Evolutionary conservation across 2,888 invertebrate genomes (phyloP).

Genomic region (Sphecodes monilicornis): DNA sequence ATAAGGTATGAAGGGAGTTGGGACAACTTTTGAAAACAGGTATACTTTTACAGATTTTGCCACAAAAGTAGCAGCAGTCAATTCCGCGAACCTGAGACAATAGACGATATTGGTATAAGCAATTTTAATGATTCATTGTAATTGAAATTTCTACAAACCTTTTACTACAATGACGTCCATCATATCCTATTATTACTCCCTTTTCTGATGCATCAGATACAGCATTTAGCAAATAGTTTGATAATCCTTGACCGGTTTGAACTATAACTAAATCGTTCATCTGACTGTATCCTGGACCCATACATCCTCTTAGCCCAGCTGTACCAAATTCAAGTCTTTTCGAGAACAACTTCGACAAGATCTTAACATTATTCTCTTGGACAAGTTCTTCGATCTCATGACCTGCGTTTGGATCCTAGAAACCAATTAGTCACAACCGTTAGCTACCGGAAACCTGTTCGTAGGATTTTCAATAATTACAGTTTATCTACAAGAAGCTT

Average conservation of each 20-base stretch:
- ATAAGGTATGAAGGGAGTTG: slow-evolving; percentile 98
- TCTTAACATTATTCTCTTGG: slow-evolving; percentile 86
- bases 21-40: slow-evolving; percentile 91
- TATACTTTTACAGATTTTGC: slow-evolving; percentile 91
- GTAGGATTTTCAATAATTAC: background rate
- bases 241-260: slow-evolving; percentile 96
- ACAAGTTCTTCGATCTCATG: slow-evolving; percentile 88
- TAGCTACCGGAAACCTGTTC: background rate
- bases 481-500: background rate
- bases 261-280: slow-evolving; percentile 99
- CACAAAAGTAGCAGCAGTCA: slow-evolving; percentile 94
- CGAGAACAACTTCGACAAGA: slow-evolving; percentile 88
- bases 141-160: slow-evolving; percentile 86
- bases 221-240: slow-evolving; percentile 89
- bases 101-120: background rate
- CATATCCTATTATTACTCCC: slow-evolving; percentile 96
- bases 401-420: slow-evolving; percentile 88
- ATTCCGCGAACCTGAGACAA: slow-evolving; percentile 91
- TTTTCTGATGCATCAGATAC: slow-evolving; percentile 86
- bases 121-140: background rate
- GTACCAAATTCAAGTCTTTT: slow-evolving; percentile 94
- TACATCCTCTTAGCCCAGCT: slow-evolving; percentile 95
- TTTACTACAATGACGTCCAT: slow-evolving; percentile 96
- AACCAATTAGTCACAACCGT: slow-evolving; percentile 12
- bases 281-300: slow-evolving; percentile 96